Percentiles rank a stretch among this genome's conserved stretches.
Evolutionary conservation across 2,113 vertebrate genomes (phyloP).

Genomic region (Hippocampus zosterae): DNA sequence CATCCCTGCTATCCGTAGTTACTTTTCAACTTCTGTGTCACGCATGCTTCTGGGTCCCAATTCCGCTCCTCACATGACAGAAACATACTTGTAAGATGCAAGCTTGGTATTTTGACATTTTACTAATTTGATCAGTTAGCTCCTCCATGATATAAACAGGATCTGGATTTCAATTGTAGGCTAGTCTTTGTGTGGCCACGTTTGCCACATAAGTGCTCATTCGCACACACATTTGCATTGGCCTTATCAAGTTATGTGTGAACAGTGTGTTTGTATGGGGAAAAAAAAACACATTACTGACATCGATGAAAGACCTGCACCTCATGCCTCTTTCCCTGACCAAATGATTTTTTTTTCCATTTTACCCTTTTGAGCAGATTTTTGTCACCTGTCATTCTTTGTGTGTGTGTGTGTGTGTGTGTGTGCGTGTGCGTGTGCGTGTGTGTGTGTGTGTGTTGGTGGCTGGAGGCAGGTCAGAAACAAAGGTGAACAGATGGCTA

Average conservation of each 20-base stretch:
- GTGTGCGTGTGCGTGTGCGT: no score
- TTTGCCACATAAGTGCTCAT: constrained; percentile 12
- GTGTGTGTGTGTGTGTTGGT: constrained; percentile 10
- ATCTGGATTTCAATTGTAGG: no score
- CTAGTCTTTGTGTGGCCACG: no score
- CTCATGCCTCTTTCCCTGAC: constrained; percentile 68
- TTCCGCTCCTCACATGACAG: no score
- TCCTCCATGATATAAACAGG: no score
- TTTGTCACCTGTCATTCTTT: not conserved
- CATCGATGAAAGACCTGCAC: constrained; percentile 76
- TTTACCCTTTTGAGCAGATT: constrained; percentile 55
- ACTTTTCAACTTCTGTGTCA: no score
- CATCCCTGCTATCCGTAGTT: no score
- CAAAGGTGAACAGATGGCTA: constrained; percentile 58
- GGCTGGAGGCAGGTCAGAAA: constrained; percentile 52
- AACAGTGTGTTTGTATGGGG: constrained; percentile 76
- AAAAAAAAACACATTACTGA: constrained; percentile 65
- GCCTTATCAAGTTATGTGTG: constrained; percentile 72
- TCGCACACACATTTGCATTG: constrained; percentile 39
- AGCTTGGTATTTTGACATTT: no score
- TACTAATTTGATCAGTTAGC: no score
- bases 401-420: constrained; percentile 16
- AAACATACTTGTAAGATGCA: no score
- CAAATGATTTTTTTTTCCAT: constrained; percentile 60
- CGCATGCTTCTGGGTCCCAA: no score